These are phyloP conservation scores for Allacma fusca DNA, from an alignment of 2,888 invertebrate genomes.

Conservation along the genomic window DNA sequence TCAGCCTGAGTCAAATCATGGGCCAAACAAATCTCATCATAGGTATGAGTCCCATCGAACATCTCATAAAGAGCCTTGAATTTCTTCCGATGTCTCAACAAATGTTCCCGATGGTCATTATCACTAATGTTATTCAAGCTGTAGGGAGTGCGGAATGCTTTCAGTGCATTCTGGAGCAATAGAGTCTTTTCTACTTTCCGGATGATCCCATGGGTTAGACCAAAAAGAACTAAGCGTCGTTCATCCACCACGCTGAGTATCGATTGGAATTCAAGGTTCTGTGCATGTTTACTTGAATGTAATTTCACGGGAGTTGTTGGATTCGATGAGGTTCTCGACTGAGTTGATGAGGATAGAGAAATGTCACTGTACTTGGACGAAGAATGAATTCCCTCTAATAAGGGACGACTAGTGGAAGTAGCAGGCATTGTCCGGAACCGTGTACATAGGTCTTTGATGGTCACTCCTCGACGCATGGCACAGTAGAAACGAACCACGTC, in stretches of 20 bases:
- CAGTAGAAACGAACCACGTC: slow-evolving; percentile 80
- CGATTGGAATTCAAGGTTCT: slow-evolving; percentile 55
- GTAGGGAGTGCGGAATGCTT: slow-evolving; percentile 39
- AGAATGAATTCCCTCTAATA: slow-evolving; percentile 35
- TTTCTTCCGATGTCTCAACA: slow-evolving; percentile 54
- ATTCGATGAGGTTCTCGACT: slow-evolving; percentile 58
- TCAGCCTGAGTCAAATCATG: slow-evolving; percentile 78
- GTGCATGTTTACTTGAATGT: slow-evolving; percentile 32
- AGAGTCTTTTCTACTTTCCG: slow-evolving; percentile 67
- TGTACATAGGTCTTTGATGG: slow-evolving; percentile 78
- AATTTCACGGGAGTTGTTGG: slow-evolving; percentile 60
- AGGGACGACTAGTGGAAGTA: slow-evolving; percentile 34
- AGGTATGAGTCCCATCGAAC: slow-evolving; percentile 81
- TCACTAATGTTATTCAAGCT: slow-evolving; percentile 33
- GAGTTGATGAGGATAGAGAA: slow-evolving; percentile 59
- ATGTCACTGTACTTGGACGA: slow-evolving; percentile 58
- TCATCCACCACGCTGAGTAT: slow-evolving; percentile 71
- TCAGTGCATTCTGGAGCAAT: slow-evolving; percentile 42
- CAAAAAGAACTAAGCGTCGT: slow-evolving; percentile 84
- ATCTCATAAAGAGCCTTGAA: slow-evolving; percentile 64
- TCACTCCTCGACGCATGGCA: slow-evolving; percentile 79
- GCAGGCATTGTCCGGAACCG: slow-evolving; percentile 64
- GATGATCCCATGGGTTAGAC: slow-evolving; percentile 84
- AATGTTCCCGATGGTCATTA: slow-evolving; percentile 41
- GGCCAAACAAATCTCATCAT: slow-evolving; percentile 90